These are phyloP conservation scores for Anastrepha obliqua DNA, from an alignment of 1,140 invertebrate genomes.

Conservation along the genomic window DNA sequence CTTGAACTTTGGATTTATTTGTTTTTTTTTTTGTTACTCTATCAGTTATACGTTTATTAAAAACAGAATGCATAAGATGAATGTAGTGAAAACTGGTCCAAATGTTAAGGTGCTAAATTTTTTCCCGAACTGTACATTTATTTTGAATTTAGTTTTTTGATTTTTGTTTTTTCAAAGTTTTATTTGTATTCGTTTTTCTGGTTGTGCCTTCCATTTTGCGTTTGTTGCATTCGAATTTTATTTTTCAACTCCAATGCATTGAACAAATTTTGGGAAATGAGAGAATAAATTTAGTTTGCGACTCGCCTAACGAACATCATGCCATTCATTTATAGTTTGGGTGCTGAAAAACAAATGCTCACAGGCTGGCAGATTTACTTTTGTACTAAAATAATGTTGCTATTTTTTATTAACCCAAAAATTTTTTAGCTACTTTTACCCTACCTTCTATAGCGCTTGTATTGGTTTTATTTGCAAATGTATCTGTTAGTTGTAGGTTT, in stretches of 20 bases:
- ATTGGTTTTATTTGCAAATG: too few relatives aligned
- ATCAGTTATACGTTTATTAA: too few relatives aligned
- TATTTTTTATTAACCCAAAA: background rate
- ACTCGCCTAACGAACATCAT: background rate
- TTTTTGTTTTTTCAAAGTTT: background rate
- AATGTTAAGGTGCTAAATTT: too few relatives aligned
- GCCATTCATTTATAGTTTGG: background rate
- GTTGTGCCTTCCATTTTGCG: background rate
- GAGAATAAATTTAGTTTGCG: background rate
- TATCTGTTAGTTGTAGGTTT: too few relatives aligned
- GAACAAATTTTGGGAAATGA: background rate
- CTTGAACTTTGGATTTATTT: too few relatives aligned
- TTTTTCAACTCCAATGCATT: background rate
- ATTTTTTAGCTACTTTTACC: background rate
- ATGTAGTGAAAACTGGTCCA: too few relatives aligned
- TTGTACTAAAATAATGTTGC: background rate
- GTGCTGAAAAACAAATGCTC: slow-evolving; percentile 11
- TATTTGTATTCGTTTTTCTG: background rate
- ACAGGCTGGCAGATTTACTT: background rate
- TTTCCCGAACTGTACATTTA: background rate
- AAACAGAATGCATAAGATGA: too few relatives aligned
- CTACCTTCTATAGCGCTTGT: too few relatives aligned
- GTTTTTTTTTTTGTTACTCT: too few relatives aligned
- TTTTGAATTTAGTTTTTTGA: background rate
- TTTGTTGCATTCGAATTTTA: slow-evolving; percentile 19